Evolutionary conservation across 2,888 invertebrate genomes (phyloP), one percentile per base, ranked within the genome.

Genomic region (Oasisia sp.): DNA sequence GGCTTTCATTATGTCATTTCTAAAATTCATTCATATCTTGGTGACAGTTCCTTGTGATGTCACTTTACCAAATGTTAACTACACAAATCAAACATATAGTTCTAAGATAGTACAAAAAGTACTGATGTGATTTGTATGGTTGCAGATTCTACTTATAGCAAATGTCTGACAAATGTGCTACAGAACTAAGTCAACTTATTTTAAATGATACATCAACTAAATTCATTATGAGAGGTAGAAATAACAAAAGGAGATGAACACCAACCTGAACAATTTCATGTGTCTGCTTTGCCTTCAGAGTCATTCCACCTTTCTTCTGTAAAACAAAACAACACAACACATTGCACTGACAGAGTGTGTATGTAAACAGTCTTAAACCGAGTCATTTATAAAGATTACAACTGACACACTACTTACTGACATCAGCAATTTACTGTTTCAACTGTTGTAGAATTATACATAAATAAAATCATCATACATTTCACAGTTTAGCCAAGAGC

Each of bases 271-370:
- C 93, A 32, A 95, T 93, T n/a, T 94, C 94, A 93, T 94, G 94
- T 0, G 95, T 94, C 93, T 94, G 94, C 92, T 95, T 95, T 8
- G 95, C 95, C 94, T 95, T 95, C 92, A 96, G 92, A 0, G 93
- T 92, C n/a, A 94, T 92, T 14, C 94, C 95, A 92, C 93, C 93
- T 92, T 95, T 95, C 94, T 95, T 95, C 95, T 95, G 94, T n/a
- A 94, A 94, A 74, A 27, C 74, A 74, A 74, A 27, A 74, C n/a
- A 74, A 74, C 74, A 19, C 74, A 74, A 27, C 5, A 74, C 19
- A 5, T 3, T 5, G 27, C 0, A 38, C 38, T 38, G 38, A 38
- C 38, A 38, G 38, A 38, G 38, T 4, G 4, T 38, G 38, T 2
- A 74, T 27, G 74, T 74, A 74, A 74, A 27, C 27, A 74, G 74